Evolutionary conservation across 2,888 invertebrate genomes (phyloP), one percentile per base, ranked within the genome.

Genomic region (Macrosiphum euphorbiae): DNA sequence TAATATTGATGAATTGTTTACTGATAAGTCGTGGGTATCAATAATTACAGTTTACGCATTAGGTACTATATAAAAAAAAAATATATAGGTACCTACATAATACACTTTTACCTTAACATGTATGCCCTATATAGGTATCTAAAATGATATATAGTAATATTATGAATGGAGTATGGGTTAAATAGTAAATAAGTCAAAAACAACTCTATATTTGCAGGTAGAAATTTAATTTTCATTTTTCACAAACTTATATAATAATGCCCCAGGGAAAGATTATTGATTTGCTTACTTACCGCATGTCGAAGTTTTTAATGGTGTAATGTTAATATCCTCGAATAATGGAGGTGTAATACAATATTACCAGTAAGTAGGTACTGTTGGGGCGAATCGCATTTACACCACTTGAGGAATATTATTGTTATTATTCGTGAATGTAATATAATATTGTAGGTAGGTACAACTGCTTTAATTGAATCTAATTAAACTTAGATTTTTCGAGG

Each of bases 401-500:
- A 28, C 16, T 16, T 13, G 13, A 13, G n/a, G 16, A 16, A 16
- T 67, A 67, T 16, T 16, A 67, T 67, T 67, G 1, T n/a, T 35
- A 35, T 67, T 20, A 5, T 67, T 24, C 55, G 24, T 35, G 16
- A 67, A 16, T n/a, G 67, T 67, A 41, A 41, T 41, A 5, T 67
- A 61, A 61, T 61, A 61, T 26, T 58, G 16, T 52, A 52, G 52
- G 55, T 58, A 58, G 8, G 10, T n/a, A 13, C 28, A 61, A 28
- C 3, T n/a, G 16, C n/a, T 67, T 13, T 35, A 7, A 16, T 67
- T 16, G 67, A 67, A 67, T 35, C n/a, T n/a, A 3, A 13, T 67
- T 67, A 0, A n/a, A 13, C 16, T 67, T 35, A n/a, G n/a, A 2
- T 67, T 16, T 16, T 16, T 35, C 0, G 16, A 2, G 0, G 67